These are phyloP conservation scores for Hirundo rustica DNA, from an alignment of 2,797 vertebrate species.

Conservation along the genomic window DNA sequence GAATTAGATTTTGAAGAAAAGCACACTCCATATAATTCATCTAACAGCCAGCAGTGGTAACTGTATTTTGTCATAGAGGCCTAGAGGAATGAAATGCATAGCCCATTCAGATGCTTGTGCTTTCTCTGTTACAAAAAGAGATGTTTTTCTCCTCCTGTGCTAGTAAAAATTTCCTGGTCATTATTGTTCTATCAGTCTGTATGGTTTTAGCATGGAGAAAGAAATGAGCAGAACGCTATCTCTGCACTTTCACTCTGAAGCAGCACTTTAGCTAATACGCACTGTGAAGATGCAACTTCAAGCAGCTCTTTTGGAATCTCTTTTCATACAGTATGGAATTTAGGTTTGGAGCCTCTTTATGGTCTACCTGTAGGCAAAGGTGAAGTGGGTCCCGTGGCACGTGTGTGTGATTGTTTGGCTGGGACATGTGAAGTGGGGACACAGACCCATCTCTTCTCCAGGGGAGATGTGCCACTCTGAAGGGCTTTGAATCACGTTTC, in stretches of 20 bases:
- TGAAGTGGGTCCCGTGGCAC: not conserved
- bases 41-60: not conserved
- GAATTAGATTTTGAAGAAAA: not conserved
- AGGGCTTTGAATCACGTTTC: not conserved
- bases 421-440: rapidly evolving
- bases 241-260: not conserved
- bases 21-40: not conserved
- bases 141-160: not conserved
- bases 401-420: rapidly evolving
- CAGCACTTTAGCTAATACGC: not conserved
- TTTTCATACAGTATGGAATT: not conserved
- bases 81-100: not conserved
- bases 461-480: rapidly evolving
- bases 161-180: not conserved
- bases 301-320: not conserved
- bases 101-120: not conserved
- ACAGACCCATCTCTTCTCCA: not conserved
- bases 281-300: not conserved
- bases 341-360: not conserved
- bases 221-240: rapidly evolving
- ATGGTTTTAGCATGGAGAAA: not conserved
- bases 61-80: not conserved
- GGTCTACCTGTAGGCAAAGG: not conserved
- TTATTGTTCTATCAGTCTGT: not conserved
- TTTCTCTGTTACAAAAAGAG: not conserved